Evolutionary conservation across 2,797 vertebrate genomes (phyloP), one percentile per base, ranked within the genome.

Genomic region (Trematomus bernacchii): DNA sequence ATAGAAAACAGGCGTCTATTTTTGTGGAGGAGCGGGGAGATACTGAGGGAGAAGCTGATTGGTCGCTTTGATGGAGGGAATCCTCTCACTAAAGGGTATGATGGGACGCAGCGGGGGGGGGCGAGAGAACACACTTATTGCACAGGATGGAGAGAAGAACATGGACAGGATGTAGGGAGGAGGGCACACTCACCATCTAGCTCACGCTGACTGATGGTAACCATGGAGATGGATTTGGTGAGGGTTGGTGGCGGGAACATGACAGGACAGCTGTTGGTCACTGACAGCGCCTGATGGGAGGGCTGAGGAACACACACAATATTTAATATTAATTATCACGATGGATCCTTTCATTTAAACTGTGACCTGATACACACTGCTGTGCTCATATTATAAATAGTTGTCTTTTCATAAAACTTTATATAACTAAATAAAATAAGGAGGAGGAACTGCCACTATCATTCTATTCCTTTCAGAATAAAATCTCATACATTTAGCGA

Each of bases 1-100:
- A 97, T 89, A 94, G 96, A 95, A 96, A 97, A 96, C 88, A 96
- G 91, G 92, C 92, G 95, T 96, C 96, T 97, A 96, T 95, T 95
- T 95, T 97, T 97, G 93, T 95, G 95, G 91, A 96, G 93, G 92
- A 96, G 92, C 8, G 95, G 95, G 88, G 96, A 97, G 91, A 97
- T 92, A 94, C 89, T 96, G 96, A 97, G 88, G 91, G 96, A 97
- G 95, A 96, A 97, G 94, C 95, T 96, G 93, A 97, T 91, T 90
- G 90, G 92, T 82, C 95, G 94, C 80, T 94, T 91, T 66, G 94
- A 95, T 91, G 87, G 93, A 89, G 66, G 92, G 86, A 84, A 92
- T 83, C 87, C 93, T 68, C 85, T 93, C 67, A 69, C 96, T 96
- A 94, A 90, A 68, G 71, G 55, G 82, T 72, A 69, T 78, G 42